These are phyloP conservation scores for Amazona finschi DNA, from an alignment of 2,797 vertebrate genomes.

Conservation along the genomic window DNA sequence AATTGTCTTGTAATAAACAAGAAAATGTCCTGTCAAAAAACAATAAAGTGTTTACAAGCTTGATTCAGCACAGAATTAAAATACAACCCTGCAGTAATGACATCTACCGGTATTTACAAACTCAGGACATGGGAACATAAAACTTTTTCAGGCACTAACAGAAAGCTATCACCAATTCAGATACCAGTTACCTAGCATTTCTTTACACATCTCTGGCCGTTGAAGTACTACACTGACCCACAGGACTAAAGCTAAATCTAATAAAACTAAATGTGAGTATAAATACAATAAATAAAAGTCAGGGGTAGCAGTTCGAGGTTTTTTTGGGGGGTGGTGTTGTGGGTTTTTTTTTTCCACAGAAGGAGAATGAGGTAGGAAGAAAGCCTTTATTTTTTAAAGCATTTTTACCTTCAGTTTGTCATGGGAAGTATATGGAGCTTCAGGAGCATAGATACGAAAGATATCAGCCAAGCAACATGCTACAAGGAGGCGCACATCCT, in stretches of 20 bases:
- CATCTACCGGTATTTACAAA: not conserved
- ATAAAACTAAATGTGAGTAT: not conserved
- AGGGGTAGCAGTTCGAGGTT: not conserved
- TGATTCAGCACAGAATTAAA: not conserved
- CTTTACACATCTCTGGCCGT: not conserved
- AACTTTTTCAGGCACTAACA: not conserved
- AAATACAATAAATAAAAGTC: not conserved
- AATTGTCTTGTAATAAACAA: constrained; percentile 99
- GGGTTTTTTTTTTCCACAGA: not conserved
- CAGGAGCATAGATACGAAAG: constrained; percentile 98
- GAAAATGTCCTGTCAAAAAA: constrained; percentile 92
- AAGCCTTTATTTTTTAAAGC: not conserved
- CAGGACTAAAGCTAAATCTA: not conserved
- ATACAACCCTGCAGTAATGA: not conserved
- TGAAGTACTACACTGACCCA: not conserved
- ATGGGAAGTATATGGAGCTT: constrained; percentile 98
- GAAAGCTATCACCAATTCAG: not conserved
- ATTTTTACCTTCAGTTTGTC: constrained; percentile 96
- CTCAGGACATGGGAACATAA: not conserved
- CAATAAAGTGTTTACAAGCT: constrained; percentile 29
- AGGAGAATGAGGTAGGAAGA: not conserved
- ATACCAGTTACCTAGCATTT: not conserved
- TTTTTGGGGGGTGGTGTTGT: fast-evolving
- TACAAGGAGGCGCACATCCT: constrained; percentile 96
- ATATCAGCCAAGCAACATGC: constrained; percentile 99